Evolutionary conservation across 2,113 vertebrate species (phyloP).

Genomic region (Rallus limicola): DNA sequence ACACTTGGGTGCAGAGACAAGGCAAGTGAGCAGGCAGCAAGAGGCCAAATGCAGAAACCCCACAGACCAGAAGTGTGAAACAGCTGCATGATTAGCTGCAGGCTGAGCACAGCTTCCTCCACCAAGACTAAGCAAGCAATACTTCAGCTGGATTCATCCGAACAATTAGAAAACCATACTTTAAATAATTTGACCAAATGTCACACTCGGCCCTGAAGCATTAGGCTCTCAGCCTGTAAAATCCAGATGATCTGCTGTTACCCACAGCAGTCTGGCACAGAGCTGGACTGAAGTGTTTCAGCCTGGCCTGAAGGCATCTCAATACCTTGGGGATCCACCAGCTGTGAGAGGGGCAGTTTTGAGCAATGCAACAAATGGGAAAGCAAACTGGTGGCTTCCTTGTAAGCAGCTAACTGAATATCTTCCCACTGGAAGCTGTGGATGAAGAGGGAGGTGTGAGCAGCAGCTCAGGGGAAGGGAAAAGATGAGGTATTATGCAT

Average conservation of each 20-base stretch:
- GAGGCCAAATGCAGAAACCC: neutral
- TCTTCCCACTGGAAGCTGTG: neutral
- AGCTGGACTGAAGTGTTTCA: neutral
- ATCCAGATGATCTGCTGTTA: neutral
- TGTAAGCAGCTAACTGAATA: neutral
- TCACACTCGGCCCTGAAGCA: neutral
- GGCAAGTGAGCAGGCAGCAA: neutral
- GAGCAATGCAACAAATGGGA: neutral
- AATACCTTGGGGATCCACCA: neutral
- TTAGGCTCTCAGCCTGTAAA: neutral
- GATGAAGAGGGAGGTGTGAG: neutral
- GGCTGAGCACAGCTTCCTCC: neutral
- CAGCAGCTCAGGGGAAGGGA: neutral
- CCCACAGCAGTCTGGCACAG: neutral
- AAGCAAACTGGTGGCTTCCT: neutral
- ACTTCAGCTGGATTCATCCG: conserved; percentile 1
- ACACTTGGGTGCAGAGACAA: conserved; percentile 78
- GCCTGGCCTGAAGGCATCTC: neutral
- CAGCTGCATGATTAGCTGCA: neutral
- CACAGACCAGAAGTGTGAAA: neutral
- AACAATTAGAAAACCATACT: neutral
- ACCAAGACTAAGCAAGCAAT: neutral
- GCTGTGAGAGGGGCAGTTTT: neutral
- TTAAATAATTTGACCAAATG: neutral
- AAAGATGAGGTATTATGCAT: neutral